Conservation (phyloP, 2,888 invertebrate species). For the Fragum whitleyi region DNA sequence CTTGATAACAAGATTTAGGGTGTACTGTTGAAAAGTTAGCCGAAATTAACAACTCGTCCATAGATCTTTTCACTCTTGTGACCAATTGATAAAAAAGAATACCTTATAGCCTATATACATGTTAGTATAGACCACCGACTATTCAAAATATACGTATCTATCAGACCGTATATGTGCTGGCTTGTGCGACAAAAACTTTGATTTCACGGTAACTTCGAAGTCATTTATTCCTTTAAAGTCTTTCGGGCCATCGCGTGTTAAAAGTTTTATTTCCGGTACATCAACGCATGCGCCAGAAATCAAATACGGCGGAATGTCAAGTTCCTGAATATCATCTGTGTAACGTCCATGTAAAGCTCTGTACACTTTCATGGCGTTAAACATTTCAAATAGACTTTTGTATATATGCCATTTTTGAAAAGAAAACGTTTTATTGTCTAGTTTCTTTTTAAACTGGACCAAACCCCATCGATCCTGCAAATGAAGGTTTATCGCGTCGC, state of each 20-base stretch:
- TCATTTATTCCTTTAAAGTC: not conserved
- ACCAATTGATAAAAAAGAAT: no score
- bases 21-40: no score
- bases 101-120: no score
- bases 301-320: conserved; percentile 63
- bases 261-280: conserved; percentile 47
- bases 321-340: conserved; percentile 44
- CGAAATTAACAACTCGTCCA: no score
- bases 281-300: conserved; percentile 51
- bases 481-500: conserved; percentile 55
- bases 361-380: conserved; percentile 62
- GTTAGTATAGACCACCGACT: no score
- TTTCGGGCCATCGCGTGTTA: not conserved
- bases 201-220: conserved; percentile 46
- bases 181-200: conserved; percentile 30
- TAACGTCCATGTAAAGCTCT: conserved; percentile 43
- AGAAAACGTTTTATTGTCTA: conserved; percentile 46
- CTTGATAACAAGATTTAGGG: no score
- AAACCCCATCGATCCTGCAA: conserved; percentile 73
- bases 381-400: conserved; percentile 68
- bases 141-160: conserved; percentile 57
- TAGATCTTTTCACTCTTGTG: no score
- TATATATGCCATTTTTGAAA: conserved; percentile 68
- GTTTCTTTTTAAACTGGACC: conserved; percentile 69
- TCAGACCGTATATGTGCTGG: conserved; percentile 53